phyloP scores from a whole-genome alignment of 2,113 vertebrate genomes.

The Gobiocypris rarus region DNA sequence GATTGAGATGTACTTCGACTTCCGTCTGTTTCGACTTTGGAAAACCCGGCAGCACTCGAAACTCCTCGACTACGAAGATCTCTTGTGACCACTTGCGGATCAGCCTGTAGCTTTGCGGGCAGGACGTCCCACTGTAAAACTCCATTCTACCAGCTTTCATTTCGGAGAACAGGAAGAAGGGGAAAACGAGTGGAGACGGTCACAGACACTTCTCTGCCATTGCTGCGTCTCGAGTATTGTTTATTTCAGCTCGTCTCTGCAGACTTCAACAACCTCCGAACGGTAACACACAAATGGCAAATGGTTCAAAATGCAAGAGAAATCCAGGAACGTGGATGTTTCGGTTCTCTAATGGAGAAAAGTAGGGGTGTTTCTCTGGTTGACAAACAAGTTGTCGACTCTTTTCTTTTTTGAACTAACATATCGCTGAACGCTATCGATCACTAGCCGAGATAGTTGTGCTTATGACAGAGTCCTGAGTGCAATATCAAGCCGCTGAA shows the following conservation, averaged over 20 bases:
- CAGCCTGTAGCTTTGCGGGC: constrained; percentile 38
- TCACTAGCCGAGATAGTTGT: constrained; percentile 51
- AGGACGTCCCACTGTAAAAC: constrained; percentile 43
- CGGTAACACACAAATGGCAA: constrained; percentile 36
- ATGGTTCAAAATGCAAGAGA: constrained; percentile 16
- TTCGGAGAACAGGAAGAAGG: constrained; percentile 52
- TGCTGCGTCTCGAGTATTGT: constrained; percentile 16
- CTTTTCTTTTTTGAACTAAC: constrained; percentile 54
- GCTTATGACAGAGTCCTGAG: constrained; percentile 51
- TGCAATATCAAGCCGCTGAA: constrained; percentile 38
- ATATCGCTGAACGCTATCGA: constrained; percentile 46
- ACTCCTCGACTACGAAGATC: constrained; percentile 92
- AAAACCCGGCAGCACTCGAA: constrained; percentile 98
- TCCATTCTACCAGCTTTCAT: constrained; percentile 63
- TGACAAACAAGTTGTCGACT: constrained; percentile 14
- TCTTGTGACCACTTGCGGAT: constrained; percentile 72
- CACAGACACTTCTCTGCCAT: neutral
- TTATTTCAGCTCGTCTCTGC: constrained; percentile 25
- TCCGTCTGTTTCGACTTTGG: constrained; percentile 97
- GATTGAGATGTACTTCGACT: constrained; percentile 98
- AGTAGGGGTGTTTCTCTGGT: constrained; percentile 11
- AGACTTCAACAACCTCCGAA: constrained; percentile 19
- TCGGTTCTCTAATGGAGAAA: neutral
- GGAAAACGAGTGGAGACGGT: neutral
- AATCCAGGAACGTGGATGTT: neutral